Percentiles rank a stretch among this genome's conserved stretches.
Evolutionary conservation across 2,888 invertebrate genomes (phyloP).

Genomic region (Drosophila paramelanica): DNA sequence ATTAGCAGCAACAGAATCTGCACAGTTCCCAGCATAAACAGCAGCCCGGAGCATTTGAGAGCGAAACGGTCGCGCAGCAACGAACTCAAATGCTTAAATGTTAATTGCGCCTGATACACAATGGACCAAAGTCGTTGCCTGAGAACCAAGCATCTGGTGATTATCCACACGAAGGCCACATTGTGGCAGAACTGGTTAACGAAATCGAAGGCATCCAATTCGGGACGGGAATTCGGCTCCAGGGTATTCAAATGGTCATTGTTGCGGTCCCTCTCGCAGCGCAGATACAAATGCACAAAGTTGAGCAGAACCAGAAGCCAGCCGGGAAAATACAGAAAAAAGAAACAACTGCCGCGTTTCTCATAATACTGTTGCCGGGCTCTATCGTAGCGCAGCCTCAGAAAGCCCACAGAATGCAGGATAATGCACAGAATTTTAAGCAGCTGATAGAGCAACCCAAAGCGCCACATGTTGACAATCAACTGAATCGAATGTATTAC

Average conservation of each 20-base stretch:
- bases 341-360: neutral
- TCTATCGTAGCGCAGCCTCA: slow-evolving; percentile 33
- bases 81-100: slow-evolving; percentile 12
- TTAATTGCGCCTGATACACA: slow-evolving; percentile 36
- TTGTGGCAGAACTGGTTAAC: neutral
- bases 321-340: slow-evolving; percentile 1
- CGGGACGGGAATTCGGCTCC: neutral
- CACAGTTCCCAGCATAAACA: slow-evolving; percentile 9
- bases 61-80: slow-evolving; percentile 6
- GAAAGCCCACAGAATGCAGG: slow-evolving; percentile 36
- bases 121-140: slow-evolving; percentile 25
- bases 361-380: slow-evolving; percentile 21
- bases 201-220: neutral
- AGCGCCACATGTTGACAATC: slow-evolving; percentile 37
- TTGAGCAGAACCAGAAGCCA: slow-evolving; percentile 9
- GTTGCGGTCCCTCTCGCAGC: neutral
- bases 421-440: slow-evolving; percentile 22
- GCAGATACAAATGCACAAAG: neutral
- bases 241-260: neutral
- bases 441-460: slow-evolving; percentile 30
- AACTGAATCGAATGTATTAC: slow-evolving; percentile 36
- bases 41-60: slow-evolving; percentile 14
- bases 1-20: slow-evolving; percentile 28
- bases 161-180: neutral
- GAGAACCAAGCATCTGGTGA: slow-evolving; percentile 10